Conservation (phyloP, 2,888 invertebrate genomes). For the Arrhopalites spinosus region DNA sequence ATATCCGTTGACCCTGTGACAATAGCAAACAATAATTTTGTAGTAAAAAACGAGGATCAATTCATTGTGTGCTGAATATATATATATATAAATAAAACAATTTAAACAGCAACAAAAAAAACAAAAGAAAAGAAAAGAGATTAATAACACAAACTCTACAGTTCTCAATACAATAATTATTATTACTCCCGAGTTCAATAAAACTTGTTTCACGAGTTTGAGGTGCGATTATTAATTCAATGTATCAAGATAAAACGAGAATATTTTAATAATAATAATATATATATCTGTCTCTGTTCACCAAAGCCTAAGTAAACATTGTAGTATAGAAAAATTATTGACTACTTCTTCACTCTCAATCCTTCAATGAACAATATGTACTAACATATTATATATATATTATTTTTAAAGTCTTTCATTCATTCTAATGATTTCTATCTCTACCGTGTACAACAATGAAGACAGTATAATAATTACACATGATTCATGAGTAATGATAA, state of each 20-base stretch:
- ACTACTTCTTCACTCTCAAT: background rate
- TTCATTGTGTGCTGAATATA: background rate
- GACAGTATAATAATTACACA: background rate
- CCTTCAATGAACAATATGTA: too few relatives aligned
- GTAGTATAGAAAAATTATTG: background rate
- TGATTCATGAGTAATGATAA: conserved; percentile 7
- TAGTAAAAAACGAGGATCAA: conserved; percentile 7
- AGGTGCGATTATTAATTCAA: too few relatives aligned
- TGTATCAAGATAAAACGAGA: too few relatives aligned
- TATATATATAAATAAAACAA: background rate
- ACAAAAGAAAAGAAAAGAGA: background rate
- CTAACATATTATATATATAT: background rate
- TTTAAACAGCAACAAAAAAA: background rate
- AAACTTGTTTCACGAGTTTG: background rate
- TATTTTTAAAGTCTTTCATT: conserved; percentile 1
- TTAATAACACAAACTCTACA: background rate
- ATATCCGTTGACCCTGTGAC: conserved; percentile 15
- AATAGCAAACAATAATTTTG: background rate
- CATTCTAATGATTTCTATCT: background rate
- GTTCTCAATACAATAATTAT: background rate
- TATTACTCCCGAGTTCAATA: background rate
- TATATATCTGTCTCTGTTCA: too few relatives aligned
- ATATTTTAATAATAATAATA: too few relatives aligned
- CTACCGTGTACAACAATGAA: background rate
- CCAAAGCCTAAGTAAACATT: background rate